These are phyloP conservation scores for Macaca nemestrina DNA, from an alignment of 2,113 vertebrate species.

Conservation along the genomic window DNA sequence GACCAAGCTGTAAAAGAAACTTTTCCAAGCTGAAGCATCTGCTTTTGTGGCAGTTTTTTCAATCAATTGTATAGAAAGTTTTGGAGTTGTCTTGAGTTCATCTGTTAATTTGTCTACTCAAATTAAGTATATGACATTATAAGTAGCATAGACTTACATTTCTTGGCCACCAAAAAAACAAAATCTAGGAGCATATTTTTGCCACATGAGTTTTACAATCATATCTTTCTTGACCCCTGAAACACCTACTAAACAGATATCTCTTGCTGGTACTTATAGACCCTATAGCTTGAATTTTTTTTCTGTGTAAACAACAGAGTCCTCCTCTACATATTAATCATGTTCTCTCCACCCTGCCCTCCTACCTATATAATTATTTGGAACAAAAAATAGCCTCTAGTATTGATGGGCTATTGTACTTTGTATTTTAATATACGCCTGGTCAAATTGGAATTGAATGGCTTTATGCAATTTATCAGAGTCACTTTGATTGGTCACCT, in stretches of 20 bases:
- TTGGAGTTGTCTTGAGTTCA: slow-evolving; percentile 18
- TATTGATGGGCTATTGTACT: neutral
- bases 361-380: neutral
- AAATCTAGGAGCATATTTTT: neutral
- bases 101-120: slow-evolving; percentile 30
- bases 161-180: neutral
- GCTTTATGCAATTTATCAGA: neutral
- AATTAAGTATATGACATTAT: neutral
- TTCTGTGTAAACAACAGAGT: neutral
- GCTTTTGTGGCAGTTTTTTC: slow-evolving; percentile 51
- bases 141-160: neutral
- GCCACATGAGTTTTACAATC: neutral
- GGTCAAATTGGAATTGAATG: neutral
- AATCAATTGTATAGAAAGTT: slow-evolving; percentile 50
- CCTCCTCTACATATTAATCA: neutral
- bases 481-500: neutral
- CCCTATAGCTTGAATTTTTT: neutral
- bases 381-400: neutral
- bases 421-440: neutral
- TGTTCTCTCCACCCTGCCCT: neutral
- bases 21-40: slow-evolving; percentile 40
- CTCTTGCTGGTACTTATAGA: neutral
- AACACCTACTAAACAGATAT: neutral
- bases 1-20: slow-evolving; percentile 16
- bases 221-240: neutral